Base-by-base conservation (phyloP, 2,797 vertebrate genomes). In the Sparidentex hasta region DNA sequence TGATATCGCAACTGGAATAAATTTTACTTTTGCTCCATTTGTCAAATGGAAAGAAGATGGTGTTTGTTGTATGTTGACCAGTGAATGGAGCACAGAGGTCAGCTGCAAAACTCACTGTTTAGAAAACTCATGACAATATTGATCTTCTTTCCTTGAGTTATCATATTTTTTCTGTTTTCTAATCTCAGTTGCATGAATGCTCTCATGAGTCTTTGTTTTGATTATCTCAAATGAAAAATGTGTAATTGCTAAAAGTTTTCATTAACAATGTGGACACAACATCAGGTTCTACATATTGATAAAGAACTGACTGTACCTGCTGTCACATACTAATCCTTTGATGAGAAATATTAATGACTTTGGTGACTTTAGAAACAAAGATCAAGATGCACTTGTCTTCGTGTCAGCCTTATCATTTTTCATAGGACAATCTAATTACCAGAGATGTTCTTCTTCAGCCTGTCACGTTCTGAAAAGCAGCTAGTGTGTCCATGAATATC, bases 31-130 rank as follows among this genome's bases (percentile, higher is more conserved):
- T 74, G 20, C 7, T 47, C 43, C 2, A 20, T 4, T n/a, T 79
- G 59, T 76, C 18, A 54, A 20, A 77, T 47, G 16, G 11, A 25
- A n/a, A 55, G 2, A 78, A 52, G 47, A 46, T 13, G 5, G 9
- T 66, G 54, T 51, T 64, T 70, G 50, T 71, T 80, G 44, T 23
- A 3, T 69, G 48, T 75, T 78, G 70, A 21, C 21, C 23, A 56
- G 58, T 65, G n/a, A 38, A 18, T 25, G 2, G 5, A 51, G 58
- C 1, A n/a, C 58, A 74, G n/a, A 74, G 65, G 61, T 79, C 59
- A 55, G 27, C 56, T 50, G 23, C 44, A 58, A 67, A 62, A 55
- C 55, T 59, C 56, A 71, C 57, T 72, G 50, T 64, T 62, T 38
- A 20, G 55, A 58, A 75, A 75, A 56, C 18, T 46, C 23, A 33